Evolutionary conservation across 2,113 vertebrate species (phyloP).

Genomic region (Mustela nigripes): DNA sequence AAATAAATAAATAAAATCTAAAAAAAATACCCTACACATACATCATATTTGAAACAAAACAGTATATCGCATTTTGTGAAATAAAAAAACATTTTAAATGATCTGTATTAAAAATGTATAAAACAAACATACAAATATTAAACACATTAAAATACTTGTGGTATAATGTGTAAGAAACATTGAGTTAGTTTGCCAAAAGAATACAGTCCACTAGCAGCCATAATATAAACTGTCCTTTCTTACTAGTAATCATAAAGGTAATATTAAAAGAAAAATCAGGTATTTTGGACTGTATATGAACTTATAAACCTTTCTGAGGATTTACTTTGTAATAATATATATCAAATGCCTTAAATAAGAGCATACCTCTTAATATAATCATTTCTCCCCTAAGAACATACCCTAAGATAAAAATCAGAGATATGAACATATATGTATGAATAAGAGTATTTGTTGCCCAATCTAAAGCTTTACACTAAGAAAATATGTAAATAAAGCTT

Average conservation of each 20-base stretch:
- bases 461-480: background rate
- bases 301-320: background rate
- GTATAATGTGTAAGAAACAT: background rate
- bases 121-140: background rate
- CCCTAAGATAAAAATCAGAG: conserved; percentile 3
- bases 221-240: conserved; percentile 1
- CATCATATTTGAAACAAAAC: background rate
- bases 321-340: background rate
- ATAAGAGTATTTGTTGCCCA: background rate
- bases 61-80: background rate
- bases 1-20: too few species aligned
- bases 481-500: too few species aligned
- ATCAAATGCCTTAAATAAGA: background rate
- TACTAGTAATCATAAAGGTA: background rate
- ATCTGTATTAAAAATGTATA: background rate
- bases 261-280: background rate
- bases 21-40: too few species aligned
- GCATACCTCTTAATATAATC: background rate
- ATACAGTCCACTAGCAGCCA: background rate
- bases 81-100: background rate
- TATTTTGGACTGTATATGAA: background rate
- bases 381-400: background rate
- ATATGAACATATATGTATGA: background rate
- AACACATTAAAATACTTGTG: background rate
- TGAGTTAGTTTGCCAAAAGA: background rate